Evolutionary conservation across 2,797 vertebrate genomes (phyloP).

Genomic region (Poeciliopsis infans): DNA sequence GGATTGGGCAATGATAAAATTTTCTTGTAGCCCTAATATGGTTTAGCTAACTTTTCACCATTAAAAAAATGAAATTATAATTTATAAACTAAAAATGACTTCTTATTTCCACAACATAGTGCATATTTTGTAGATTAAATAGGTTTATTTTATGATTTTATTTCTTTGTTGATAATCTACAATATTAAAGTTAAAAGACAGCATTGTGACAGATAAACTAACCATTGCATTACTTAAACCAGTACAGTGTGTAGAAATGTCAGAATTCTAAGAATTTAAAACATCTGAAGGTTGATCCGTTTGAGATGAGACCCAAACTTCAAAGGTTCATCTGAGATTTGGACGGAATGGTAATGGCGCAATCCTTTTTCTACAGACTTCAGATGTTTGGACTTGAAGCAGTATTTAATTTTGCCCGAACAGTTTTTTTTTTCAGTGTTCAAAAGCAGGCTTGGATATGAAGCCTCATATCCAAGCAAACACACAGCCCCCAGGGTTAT

Average conservation of each 20-base stretch:
- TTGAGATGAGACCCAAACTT: conserved; percentile 27
- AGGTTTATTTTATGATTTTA: not conserved
- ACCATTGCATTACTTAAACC: not conserved
- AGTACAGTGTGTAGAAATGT: not conserved
- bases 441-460: conserved; percentile 16
- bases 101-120: too few species aligned
- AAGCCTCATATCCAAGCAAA: conserved; percentile 7
- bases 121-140: not conserved
- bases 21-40: not conserved
- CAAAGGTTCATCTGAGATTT: conserved; percentile 13
- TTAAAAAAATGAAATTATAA: not conserved
- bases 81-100: not conserved
- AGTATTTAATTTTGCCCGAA: conserved; percentile 27
- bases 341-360: conserved; percentile 21
- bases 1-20: not conserved
- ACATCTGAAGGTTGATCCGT: not conserved
- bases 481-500: conserved; percentile 12
- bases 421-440: conserved; percentile 8
- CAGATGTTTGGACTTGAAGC: conserved; percentile 23
- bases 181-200: not conserved
- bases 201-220: not conserved
- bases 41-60: not conserved
- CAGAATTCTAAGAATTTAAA: not conserved
- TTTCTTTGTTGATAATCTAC: not conserved
- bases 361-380: conserved; percentile 28